Conservation (phyloP, 2,888 invertebrate genomes). For the Acanthococcus lagerstroemiae region DNA sequence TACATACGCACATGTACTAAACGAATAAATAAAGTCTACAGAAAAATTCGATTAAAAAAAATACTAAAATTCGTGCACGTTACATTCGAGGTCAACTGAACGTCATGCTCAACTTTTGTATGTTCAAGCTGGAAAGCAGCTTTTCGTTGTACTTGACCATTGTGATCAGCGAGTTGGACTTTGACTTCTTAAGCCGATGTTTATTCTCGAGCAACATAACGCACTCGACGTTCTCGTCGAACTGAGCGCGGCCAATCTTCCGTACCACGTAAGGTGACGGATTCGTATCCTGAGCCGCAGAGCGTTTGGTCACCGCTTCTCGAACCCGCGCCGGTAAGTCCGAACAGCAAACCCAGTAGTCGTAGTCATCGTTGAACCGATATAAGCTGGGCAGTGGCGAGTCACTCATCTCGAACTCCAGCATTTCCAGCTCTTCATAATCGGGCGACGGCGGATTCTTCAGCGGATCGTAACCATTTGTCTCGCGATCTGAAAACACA, state of each 20-base stretch:
- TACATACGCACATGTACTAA: neutral
- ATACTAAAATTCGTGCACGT: neutral
- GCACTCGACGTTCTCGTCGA: slow-evolving; percentile 19
- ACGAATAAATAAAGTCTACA: neutral
- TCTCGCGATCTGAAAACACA: neutral
- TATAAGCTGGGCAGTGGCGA: slow-evolving; percentile 8
- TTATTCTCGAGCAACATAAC: slow-evolving; percentile 7
- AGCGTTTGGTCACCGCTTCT: slow-evolving; percentile 11
- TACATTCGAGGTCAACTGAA: slow-evolving; percentile 21
- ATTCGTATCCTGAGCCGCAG: neutral
- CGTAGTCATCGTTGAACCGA: slow-evolving; percentile 11
- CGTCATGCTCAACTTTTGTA: slow-evolving; percentile 19
- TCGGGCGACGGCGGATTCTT: slow-evolving; percentile 3
- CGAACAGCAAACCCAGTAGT: slow-evolving; percentile 13
- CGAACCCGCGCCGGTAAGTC: slow-evolving; percentile 15
- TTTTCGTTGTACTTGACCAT: slow-evolving; percentile 19
- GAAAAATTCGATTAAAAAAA: neutral
- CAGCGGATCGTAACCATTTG: slow-evolving; percentile 13
- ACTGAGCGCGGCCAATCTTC: slow-evolving; percentile 5
- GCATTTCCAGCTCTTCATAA: neutral
- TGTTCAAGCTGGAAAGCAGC: slow-evolving; percentile 1
- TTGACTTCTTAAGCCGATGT: neutral
- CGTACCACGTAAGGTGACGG: slow-evolving; percentile 6
- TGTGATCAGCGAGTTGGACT: neutral
- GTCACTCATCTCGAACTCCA: slow-evolving; percentile 19